Evolutionary conservation across 1,140 invertebrate genomes (phyloP).

Genomic region (Drosophila ohnishii): DNA sequence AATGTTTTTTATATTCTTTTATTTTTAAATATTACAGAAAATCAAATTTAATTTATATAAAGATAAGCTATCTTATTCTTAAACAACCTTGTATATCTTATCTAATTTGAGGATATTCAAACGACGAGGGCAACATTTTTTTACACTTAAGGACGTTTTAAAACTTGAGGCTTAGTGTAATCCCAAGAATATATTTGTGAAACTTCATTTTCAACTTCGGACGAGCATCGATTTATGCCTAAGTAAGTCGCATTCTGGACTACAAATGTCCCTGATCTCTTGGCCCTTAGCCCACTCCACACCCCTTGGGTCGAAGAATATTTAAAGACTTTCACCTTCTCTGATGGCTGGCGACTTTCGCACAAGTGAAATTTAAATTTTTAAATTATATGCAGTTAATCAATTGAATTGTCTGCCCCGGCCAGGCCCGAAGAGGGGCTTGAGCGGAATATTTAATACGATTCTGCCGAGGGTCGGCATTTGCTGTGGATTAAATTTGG

Average conservation of each 20-base stretch:
- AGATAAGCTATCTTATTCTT: too few species aligned
- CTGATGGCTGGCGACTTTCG: conserved; percentile 52
- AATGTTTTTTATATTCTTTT: too few species aligned
- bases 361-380: conserved; percentile 71
- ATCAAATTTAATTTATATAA: too few species aligned
- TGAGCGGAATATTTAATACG: conserved; percentile 72
- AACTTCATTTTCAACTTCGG: conserved; percentile 3
- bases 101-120: too few species aligned
- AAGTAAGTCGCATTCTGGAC: not conserved
- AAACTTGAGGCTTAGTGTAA: not conserved
- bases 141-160: conserved; percentile 7
- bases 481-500: conserved; percentile 58
- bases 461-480: conserved; percentile 33
- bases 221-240: conserved; percentile 14
- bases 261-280: conserved; percentile 19
- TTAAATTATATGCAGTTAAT: conserved; percentile 65
- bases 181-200: conserved; percentile 16
- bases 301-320: conserved; percentile 31
- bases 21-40: too few species aligned
- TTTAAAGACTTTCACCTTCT: conserved; percentile 67
- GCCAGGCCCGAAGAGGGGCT: conserved; percentile 20
- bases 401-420: conserved; percentile 60
- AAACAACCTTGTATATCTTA: too few species aligned
- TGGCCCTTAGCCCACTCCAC: not conserved
- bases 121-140: too few species aligned